Percentiles rank a stretch among this genome's conserved stretches.
Evolutionary conservation across 2,888 invertebrate genomes (phyloP).

Genomic region (Sarcophaga caerulescens): DNA sequence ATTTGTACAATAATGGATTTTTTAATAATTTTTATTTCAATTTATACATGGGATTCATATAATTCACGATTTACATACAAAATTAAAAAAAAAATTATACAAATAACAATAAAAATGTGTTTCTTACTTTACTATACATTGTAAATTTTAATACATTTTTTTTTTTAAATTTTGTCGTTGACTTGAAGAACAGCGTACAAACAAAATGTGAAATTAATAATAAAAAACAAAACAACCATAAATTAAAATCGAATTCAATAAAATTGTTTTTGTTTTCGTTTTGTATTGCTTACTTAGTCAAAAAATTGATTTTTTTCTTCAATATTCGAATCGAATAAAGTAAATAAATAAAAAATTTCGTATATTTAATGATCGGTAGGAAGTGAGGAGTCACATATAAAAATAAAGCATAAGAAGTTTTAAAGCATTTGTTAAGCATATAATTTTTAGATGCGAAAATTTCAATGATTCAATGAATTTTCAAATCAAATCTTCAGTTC

Average conservation of each 20-base stretch:
- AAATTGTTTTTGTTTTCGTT: background rate
- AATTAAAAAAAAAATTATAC: background rate
- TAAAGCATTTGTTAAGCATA: no score
- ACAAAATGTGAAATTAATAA: conserved; percentile 35
- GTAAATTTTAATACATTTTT: conserved; percentile 1
- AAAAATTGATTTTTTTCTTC: no score
- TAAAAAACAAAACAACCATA: conserved; percentile 19
- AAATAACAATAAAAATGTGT: conserved; percentile 9
- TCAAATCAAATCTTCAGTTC: no score
- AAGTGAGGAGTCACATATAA: no score
- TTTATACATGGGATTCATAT: conserved; percentile 25
- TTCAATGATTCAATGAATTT: no score
- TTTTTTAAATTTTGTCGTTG: background rate
- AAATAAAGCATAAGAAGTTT: no score
- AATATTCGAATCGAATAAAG: no score
- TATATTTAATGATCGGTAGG: no score
- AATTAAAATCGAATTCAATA: conserved; percentile 17
- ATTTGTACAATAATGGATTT: conserved; percentile 41
- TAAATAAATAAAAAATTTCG: no score
- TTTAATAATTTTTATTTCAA: conserved; percentile 26
- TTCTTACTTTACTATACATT: background rate
- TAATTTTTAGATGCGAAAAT: no score
- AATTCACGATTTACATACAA: conserved; percentile 36
- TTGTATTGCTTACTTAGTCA: no score
- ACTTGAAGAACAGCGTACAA: background rate